Percentiles rank a stretch among this genome's conserved stretches.
Evolutionary conservation across 2,113 vertebrate species (phyloP).

Genomic region (Rhegmatorhina hoffmannsi): DNA sequence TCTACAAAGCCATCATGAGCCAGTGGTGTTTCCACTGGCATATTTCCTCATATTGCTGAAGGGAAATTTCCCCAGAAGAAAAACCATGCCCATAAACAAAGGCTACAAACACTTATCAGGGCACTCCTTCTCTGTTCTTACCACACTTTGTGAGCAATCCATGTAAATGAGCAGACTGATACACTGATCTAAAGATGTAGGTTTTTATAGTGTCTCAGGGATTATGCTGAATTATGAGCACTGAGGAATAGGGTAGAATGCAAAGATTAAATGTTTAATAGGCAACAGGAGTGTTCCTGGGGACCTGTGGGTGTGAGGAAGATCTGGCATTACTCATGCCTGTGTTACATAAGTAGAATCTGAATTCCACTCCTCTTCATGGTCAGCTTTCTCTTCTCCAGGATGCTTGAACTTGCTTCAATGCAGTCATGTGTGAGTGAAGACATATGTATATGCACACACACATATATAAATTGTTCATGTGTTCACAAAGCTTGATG

Average conservation of each 20-base stretch:
- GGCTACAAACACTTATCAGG: background rate
- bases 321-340: background rate
- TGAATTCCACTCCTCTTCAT: background rate
- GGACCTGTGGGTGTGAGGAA: background rate
- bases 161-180: background rate
- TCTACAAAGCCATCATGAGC: background rate
- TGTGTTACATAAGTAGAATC: background rate
- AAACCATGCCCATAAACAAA: background rate
- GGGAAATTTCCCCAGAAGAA: background rate
- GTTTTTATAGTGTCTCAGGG: background rate
- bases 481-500: background rate
- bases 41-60: background rate
- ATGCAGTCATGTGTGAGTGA: background rate
- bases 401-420: background rate
- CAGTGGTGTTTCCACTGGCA: background rate
- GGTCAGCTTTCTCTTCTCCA: background rate
- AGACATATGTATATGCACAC: background rate
- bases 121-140: background rate
- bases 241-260: background rate
- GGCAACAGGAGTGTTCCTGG: background rate
- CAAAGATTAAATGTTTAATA: background rate
- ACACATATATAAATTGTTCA: background rate
- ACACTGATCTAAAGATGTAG: background rate
- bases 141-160: background rate
- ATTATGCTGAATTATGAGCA: background rate